A percentile compares a stretch with the other conserved stretches of the same genome.
phyloP scores from a whole-genome alignment of 2,113 vertebrate species.

The Lasiurus cinereus region DNA sequence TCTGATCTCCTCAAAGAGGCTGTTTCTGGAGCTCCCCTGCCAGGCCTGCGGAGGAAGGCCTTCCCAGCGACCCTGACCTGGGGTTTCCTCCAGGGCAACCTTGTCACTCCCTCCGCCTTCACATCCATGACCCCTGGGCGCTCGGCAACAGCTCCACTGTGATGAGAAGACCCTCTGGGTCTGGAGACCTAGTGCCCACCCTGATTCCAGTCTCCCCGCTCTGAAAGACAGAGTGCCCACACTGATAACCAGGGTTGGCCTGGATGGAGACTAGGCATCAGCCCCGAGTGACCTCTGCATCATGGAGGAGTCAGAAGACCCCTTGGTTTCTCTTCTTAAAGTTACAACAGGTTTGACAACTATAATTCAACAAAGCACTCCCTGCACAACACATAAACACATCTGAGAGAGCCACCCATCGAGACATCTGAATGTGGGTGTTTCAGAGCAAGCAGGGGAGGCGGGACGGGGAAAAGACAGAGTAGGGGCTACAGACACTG shows the following conservation, averaged over 20 bases:
- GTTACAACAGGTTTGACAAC: neutral
- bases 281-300: neutral
- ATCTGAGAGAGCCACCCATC: neutral
- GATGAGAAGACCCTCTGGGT: neutral
- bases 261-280: neutral
- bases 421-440: neutral
- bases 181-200: neutral
- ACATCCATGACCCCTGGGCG: neutral
- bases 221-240: neutral
- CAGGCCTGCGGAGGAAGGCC: neutral
- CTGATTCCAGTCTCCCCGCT: neutral
- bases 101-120: neutral
- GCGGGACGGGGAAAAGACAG: neutral
- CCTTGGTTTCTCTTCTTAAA: neutral
- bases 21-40: neutral
- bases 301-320: neutral
- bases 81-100: neutral
- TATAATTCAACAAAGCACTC: neutral
- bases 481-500: neutral
- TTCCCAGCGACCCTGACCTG: neutral
- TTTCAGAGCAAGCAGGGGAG: neutral
- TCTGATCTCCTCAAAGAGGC: neutral
- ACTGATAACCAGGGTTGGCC: too few relatives aligned
- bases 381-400: neutral
- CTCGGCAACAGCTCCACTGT: neutral